Conservation (phyloP, 2,113 vertebrate genomes). For the Phylloscopus trochilus region DNA sequence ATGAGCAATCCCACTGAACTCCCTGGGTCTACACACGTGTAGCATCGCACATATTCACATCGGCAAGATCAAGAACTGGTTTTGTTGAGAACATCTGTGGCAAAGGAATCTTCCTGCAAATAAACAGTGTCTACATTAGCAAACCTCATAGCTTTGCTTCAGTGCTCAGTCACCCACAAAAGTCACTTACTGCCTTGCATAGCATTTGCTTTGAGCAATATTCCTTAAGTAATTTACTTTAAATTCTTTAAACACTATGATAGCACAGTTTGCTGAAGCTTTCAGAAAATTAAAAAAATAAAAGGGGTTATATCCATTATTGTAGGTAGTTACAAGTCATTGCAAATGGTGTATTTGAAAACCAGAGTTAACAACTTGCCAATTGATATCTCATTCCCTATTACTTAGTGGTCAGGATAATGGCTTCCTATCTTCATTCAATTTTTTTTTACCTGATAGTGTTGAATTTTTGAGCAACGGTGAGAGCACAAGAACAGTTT, state of each 20-base stretch:
- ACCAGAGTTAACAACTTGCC: slow-evolving; percentile 44
- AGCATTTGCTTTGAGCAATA: slow-evolving; percentile 33
- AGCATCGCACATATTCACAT: slow-evolving; percentile 11
- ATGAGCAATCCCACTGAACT: slow-evolving; percentile 13
- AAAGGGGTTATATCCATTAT: not conserved
- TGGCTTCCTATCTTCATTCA: slow-evolving; percentile 6
- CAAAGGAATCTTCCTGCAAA: slow-evolving; percentile 24
- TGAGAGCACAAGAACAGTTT: slow-evolving; percentile 44
- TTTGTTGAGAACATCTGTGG: slow-evolving; percentile 19
- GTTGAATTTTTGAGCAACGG: slow-evolving; percentile 31
- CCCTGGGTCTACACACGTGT: not conserved
- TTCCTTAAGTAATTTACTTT: slow-evolving; percentile 46
- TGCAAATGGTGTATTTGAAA: slow-evolving; percentile 47
- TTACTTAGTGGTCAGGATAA: slow-evolving; percentile 60
- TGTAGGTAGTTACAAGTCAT: slow-evolving; percentile 35
- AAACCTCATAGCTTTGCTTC: slow-evolving; percentile 27
- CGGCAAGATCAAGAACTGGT: slow-evolving; percentile 7
- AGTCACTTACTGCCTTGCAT: slow-evolving; percentile 25
- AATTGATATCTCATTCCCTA: slow-evolving; percentile 44
- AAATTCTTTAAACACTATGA: slow-evolving; percentile 45
- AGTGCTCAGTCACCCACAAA: slow-evolving; percentile 57
- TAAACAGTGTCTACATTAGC: slow-evolving; percentile 13
- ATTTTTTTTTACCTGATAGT: slow-evolving; percentile 52
- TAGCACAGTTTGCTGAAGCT: slow-evolving; percentile 23
- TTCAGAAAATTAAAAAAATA: slow-evolving; percentile 18